phyloP scores from a whole-genome alignment of 2,888 invertebrate species.

The Cosmopolites sordidus region DNA sequence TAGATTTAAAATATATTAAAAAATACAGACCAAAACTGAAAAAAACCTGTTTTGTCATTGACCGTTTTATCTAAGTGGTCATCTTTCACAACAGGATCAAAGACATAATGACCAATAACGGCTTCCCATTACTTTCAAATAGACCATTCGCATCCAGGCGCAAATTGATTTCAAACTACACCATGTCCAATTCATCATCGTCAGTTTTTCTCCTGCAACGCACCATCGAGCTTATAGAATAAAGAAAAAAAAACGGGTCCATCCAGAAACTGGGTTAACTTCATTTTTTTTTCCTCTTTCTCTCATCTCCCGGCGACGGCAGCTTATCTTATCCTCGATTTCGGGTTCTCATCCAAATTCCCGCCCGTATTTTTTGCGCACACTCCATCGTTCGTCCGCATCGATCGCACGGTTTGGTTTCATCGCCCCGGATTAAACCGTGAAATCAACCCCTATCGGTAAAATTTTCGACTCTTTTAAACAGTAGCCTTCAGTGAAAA shows the following conservation, averaged over 20 bases:
- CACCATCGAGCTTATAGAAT: neutral
- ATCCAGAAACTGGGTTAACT: conserved; percentile 19
- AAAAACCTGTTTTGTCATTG: too few relatives aligned
- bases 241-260: conserved; percentile 3
- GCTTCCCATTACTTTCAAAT: neutral
- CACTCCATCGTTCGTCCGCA: neutral
- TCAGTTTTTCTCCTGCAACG: conserved; percentile 1
- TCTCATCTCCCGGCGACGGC: too few relatives aligned
- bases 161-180: neutral
- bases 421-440: too few relatives aligned
- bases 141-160: neutral
- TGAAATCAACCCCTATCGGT: too few relatives aligned
- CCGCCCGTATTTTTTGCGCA: conserved; percentile 19
- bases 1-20: too few relatives aligned
- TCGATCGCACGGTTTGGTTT: too few relatives aligned
- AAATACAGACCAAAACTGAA: too few relatives aligned
- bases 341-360: conserved; percentile 20
- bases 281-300: conserved; percentile 4
- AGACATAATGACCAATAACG: neutral
- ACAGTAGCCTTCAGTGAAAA: too few relatives aligned
- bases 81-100: neutral
- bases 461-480: too few relatives aligned
- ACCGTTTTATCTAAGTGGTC: too few relatives aligned
- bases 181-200: neutral
- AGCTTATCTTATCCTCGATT: too few relatives aligned